phyloP scores from a whole-genome alignment of 1,140 invertebrate genomes.

The Nylanderia fulva region DNA sequence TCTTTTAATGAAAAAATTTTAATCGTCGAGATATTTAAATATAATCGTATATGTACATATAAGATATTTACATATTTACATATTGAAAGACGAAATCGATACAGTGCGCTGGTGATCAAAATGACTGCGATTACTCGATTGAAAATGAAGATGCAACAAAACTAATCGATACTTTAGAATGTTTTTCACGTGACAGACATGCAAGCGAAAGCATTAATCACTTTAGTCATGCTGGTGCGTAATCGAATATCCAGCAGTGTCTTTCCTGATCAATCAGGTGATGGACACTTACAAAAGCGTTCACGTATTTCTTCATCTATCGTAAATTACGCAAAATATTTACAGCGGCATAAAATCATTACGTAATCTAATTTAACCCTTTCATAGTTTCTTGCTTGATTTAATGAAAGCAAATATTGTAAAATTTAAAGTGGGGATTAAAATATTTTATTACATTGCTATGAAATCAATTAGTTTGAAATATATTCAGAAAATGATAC shows the following conservation, averaged over 20 bases:
- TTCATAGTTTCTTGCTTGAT: conserved; percentile 18
- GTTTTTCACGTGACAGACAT: conserved; percentile 64
- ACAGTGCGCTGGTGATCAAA: conserved; percentile 16
- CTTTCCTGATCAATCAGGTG: conserved; percentile 67
- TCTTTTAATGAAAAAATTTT: not conserved
- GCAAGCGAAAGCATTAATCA: conserved; percentile 68
- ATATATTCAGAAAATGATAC: not conserved
- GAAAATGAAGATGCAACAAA: conserved; percentile 46
- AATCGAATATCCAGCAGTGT: conserved; percentile 64
- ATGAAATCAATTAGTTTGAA: not conserved
- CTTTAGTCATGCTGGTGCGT: conserved; percentile 75
- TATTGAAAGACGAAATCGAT: conserved; percentile 46
- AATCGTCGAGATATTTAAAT: not conserved
- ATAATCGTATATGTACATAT: not conserved
- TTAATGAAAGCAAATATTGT: not conserved
- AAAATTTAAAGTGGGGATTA: not conserved
- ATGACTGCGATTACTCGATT: conserved; percentile 31
- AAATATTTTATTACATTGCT: not conserved
- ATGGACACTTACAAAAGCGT: conserved; percentile 67
- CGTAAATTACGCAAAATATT: conserved; percentile 57
- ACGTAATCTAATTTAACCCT: conserved; percentile 39
- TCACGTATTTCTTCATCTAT: conserved; percentile 42
- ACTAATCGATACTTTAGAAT: conserved; percentile 39
- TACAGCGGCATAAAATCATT: conserved; percentile 45
- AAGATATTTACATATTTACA: not conserved